Percentiles rank a stretch among this genome's conserved stretches.
These are phyloP conservation scores for Ondatra zibethicus DNA, from an alignment of 2,113 vertebrate species.

Conservation along the genomic window DNA sequence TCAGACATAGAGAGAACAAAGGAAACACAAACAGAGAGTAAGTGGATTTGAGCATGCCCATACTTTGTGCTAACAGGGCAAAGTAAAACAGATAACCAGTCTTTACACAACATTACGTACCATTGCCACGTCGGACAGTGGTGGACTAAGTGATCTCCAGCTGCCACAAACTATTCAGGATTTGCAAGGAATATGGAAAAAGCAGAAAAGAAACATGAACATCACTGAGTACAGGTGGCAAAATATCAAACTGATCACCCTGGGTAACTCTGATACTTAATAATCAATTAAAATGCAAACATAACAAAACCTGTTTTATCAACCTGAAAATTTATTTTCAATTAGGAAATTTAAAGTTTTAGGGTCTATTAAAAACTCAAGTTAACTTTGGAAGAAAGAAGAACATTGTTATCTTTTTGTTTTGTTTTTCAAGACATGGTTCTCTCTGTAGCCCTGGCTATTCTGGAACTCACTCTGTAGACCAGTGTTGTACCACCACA, in stretches of 20 bases:
- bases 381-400: slow-evolving; percentile 37
- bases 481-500: too few species aligned
- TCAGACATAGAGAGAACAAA: neutral
- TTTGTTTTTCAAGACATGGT: neutral
- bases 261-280: neutral
- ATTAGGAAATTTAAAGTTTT: slow-evolving; percentile 50
- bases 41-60: slow-evolving; percentile 3
- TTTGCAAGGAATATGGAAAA: slow-evolving; percentile 63
- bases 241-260: slow-evolving; percentile 21
- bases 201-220: slow-evolving; percentile 26
- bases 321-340: slow-evolving; percentile 23
- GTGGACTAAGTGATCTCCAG: slow-evolving; percentile 98
- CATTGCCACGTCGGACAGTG: slow-evolving; percentile 99
- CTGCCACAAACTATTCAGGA: slow-evolving; percentile 93
- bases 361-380: slow-evolving; percentile 11
- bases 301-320: slow-evolving; percentile 23
- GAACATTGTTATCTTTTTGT: neutral
- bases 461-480: neutral
- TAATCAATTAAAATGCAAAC: slow-evolving; percentile 43
- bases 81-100: neutral
- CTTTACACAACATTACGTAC: slow-evolving; percentile 86
- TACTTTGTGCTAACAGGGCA: neutral
- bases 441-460: neutral
- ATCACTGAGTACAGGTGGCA: slow-evolving; percentile 32
- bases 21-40: neutral